Percentiles rank a stretch among this genome's conserved stretches.
phyloP scores from a whole-genome alignment of 2,797 vertebrate genomes.

The Hippoglossus hippoglossus region DNA sequence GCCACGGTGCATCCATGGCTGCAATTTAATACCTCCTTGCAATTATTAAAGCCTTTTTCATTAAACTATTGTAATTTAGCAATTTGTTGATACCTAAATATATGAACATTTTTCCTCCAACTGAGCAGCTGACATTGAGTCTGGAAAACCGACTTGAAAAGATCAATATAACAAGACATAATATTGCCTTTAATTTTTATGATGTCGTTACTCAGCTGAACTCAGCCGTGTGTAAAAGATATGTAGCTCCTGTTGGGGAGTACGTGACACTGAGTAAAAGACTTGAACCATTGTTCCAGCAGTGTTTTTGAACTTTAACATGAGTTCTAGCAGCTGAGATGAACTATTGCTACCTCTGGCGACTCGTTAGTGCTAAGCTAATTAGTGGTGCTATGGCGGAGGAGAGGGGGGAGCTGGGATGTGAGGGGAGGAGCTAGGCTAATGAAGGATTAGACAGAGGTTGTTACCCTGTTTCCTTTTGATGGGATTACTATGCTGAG shows the following conservation, averaged over 20 bases:
- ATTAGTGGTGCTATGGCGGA: conserved; percentile 70
- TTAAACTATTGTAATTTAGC: neutral
- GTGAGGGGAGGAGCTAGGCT: conserved; percentile 78
- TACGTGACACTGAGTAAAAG: conserved; percentile 21
- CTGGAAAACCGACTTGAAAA: too few species aligned
- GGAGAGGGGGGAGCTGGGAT: conserved; percentile 35
- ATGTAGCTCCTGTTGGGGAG: neutral
- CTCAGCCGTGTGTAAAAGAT: neutral
- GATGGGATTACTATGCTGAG: conserved; percentile 80
- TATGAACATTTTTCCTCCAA: neutral
- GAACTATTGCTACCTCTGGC: conserved; percentile 74
- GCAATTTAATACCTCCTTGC: too few species aligned
- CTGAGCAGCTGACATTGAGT: neutral
- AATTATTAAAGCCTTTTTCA: too few species aligned
- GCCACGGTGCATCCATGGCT: too few species aligned
- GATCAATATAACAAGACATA: too few species aligned
- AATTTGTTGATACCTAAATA: neutral
- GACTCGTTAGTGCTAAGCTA: conserved; percentile 77
- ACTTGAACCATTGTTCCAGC: conserved; percentile 36
- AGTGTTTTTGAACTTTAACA: conserved; percentile 52
- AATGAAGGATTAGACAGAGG: conserved; percentile 82
- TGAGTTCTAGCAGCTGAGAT: conserved; percentile 43
- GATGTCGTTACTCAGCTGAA: neutral
- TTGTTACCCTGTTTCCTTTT: conserved; percentile 81
- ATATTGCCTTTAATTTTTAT: neutral